Percentiles rank a stretch among this genome's conserved stretches.
These are phyloP conservation scores for Caenorhabditis brenneri DNA, from an alignment of 1,140 invertebrate genomes.

Conservation along the genomic window DNA sequence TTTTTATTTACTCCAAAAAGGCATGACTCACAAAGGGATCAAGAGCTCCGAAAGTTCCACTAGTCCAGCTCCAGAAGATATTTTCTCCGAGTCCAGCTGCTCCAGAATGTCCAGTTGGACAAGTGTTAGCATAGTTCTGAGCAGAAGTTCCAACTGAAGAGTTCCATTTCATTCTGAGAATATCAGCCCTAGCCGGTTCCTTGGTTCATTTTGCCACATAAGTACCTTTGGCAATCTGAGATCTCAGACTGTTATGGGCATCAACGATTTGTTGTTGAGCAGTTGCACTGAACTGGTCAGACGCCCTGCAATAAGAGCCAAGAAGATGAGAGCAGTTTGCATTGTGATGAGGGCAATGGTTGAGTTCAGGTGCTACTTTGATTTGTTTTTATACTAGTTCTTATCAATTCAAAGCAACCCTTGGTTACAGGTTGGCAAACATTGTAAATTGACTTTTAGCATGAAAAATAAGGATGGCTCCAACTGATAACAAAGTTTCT, in stretches of 20 bases:
- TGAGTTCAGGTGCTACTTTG: background rate
- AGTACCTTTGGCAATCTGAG: constrained; percentile 27
- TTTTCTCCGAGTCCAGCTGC: background rate
- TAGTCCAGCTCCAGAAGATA: background rate
- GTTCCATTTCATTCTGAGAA: background rate
- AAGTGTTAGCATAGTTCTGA: constrained; percentile 1
- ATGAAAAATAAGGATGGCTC: no score
- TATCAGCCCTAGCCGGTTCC: background rate
- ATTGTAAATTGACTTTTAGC: background rate
- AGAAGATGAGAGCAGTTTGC: background rate
- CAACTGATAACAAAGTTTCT: background rate
- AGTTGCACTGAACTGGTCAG: background rate
- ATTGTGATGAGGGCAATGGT: background rate
- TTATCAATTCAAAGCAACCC: background rate
- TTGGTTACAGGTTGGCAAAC: background rate
- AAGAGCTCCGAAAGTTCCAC: background rate
- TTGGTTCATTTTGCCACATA: background rate
- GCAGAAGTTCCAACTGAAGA: background rate
- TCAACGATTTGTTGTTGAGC: background rate
- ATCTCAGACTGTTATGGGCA: constrained; percentile 38
- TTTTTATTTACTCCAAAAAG: background rate
- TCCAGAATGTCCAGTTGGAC: background rate
- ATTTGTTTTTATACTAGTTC: background rate
- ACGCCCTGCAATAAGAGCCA: background rate
- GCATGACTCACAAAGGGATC: background rate